phyloP scores from a whole-genome alignment of 2,797 vertebrate genomes.

The Chlorospingus flavigularis region DNA sequence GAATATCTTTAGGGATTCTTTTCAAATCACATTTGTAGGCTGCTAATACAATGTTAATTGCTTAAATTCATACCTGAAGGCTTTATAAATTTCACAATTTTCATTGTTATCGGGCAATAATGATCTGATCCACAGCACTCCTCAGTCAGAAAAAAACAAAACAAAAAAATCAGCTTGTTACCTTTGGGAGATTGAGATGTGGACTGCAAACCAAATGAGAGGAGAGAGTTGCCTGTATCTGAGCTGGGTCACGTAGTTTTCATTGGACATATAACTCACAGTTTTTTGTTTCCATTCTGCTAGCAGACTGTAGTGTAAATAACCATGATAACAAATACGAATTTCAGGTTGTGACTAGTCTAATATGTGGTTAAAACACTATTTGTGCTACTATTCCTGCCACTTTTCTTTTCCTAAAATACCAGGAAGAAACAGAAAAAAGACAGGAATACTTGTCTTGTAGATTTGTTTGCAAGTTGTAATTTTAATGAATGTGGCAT shows the following conservation, averaged over 20 bases:
- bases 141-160: not conserved
- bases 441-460: not conserved
- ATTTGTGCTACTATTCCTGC: not conserved
- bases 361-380: not conserved
- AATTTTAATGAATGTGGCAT: not conserved
- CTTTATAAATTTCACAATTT: slow-evolving; percentile 15
- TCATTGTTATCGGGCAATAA: not conserved
- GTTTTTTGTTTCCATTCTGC: not conserved
- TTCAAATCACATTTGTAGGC: not conserved
- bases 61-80: slow-evolving; percentile 42
- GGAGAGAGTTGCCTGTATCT: not conserved
- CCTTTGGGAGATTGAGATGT: not conserved
- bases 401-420: not conserved
- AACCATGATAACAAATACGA: not conserved
- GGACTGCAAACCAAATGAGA: not conserved
- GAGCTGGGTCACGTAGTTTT: not conserved
- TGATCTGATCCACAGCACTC: not conserved
- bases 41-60: not conserved
- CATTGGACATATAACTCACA: accelerated
- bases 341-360: not conserved
- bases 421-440: not conserved
- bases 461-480: not conserved
- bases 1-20: not conserved
- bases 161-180: not conserved
- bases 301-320: not conserved